Evolutionary conservation across 2,888 invertebrate genomes (phyloP).

Genomic region (Harpalus rubripes): DNA sequence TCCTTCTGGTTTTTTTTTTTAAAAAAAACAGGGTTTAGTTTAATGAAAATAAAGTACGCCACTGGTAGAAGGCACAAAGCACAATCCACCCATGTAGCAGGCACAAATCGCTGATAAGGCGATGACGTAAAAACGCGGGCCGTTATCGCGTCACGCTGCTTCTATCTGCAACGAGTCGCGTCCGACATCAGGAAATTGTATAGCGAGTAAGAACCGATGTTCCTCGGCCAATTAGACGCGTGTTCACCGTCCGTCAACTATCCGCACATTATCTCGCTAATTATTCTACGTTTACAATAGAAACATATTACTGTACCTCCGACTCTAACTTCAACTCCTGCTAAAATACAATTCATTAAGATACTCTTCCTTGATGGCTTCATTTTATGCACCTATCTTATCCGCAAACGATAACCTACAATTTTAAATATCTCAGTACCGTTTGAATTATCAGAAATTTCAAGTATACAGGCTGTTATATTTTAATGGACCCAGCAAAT

Average conservation of each 20-base stretch:
- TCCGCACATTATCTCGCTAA: constrained; percentile 54
- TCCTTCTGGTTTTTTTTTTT: no score
- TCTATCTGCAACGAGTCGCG: constrained; percentile 47
- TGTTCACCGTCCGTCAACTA: constrained; percentile 55
- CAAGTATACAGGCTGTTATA: no score
- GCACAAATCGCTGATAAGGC: constrained; percentile 43
- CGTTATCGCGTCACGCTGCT: constrained; percentile 49
- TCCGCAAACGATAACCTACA: background rate
- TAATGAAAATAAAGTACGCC: background rate
- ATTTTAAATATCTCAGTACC: constrained; percentile 6
- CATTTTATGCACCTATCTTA: constrained; percentile 17
- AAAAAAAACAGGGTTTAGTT: no score
- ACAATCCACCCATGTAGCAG: constrained; percentile 33
- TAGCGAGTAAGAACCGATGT: constrained; percentile 51
- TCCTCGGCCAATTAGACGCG: constrained; percentile 50
- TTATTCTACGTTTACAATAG: constrained; percentile 54
- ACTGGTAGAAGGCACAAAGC: background rate
- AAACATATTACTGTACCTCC: constrained; percentile 21
- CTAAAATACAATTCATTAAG: constrained; percentile 25
- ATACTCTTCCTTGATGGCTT: constrained; percentile 31
- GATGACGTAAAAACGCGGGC: constrained; percentile 29
- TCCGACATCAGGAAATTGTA: constrained; percentile 53
- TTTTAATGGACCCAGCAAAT: no score
- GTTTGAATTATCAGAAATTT: background rate
- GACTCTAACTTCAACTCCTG: background rate